Percentiles rank a stretch among this genome's conserved stretches.
Evolutionary conservation across 2,888 invertebrate genomes (phyloP).

Genomic region (Drosophila macrospina): DNA sequence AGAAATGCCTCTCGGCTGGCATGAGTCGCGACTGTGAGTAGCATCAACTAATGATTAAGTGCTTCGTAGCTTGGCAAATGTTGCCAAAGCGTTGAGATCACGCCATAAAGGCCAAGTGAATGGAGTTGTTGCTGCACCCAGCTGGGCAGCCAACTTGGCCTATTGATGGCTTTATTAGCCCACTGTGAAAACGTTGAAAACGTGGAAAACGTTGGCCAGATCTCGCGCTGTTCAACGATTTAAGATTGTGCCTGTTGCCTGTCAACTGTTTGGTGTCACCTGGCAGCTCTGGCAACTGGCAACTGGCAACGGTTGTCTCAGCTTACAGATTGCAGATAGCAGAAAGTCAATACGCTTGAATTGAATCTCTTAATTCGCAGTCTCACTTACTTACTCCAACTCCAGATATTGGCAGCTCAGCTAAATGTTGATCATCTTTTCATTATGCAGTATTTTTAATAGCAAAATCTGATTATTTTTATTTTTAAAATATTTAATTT

Average conservation of each 20-base stretch:
- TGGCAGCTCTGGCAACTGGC: slow-evolving; percentile 13
- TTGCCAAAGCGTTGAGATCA: too few relatives aligned
- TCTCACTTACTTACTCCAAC: background rate
- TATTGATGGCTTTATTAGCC: slow-evolving; percentile 71
- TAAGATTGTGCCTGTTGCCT: slow-evolving; percentile 60
- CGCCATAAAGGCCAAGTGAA: too few relatives aligned
- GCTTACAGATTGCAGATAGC: slow-evolving; percentile 24
- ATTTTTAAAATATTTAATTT: too few relatives aligned
- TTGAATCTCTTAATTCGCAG: slow-evolving; percentile 10
- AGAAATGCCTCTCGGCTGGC: slow-evolving; percentile 97
- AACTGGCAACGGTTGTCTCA: slow-evolving; percentile 28
- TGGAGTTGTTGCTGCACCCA: slow-evolving; percentile 33
- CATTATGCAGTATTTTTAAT: too few relatives aligned
- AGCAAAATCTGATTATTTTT: too few relatives aligned
- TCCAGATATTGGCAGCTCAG: background rate
- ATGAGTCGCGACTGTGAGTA: slow-evolving; percentile 99
- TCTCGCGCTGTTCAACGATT: slow-evolving; percentile 50
- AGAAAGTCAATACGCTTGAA: background rate
- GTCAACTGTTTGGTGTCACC: slow-evolving; percentile 25
- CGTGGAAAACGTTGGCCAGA: slow-evolving; percentile 33
- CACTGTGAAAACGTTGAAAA: slow-evolving; percentile 47
- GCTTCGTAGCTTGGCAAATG: too few relatives aligned
- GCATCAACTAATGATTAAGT: slow-evolving; percentile 31
- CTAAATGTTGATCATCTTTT: background rate
- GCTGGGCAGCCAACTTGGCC: slow-evolving; percentile 27